Conservation (phyloP, 2,888 invertebrate genomes). For the Deilephila porcellus region DNA sequence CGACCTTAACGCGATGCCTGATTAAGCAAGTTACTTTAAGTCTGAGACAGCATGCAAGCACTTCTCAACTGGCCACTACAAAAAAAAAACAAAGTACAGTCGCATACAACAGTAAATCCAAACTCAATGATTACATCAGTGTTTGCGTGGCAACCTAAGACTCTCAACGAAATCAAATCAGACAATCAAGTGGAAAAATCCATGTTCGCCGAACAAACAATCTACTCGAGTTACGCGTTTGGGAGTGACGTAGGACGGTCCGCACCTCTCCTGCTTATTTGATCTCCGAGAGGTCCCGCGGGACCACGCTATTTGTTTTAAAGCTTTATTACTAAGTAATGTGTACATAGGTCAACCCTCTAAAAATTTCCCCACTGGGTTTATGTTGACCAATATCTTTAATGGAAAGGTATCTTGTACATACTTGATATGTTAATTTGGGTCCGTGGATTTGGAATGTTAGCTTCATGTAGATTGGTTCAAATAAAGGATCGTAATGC, state of each 20-base stretch:
- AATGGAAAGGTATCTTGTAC: conserved; percentile 53
- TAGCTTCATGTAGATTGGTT: neutral
- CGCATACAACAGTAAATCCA: neutral
- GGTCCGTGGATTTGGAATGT: neutral
- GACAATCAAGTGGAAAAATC: conserved; percentile 85
- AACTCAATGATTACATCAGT: conserved; percentile 24
- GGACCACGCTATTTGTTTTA: conserved; percentile 80
- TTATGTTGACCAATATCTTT: conserved; percentile 78
- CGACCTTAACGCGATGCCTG: too few species aligned
- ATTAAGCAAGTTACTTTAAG: too few species aligned
- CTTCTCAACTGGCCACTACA: too few species aligned
- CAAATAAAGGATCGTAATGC: neutral
- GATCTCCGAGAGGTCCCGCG: conserved; percentile 64
- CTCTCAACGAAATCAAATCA: conserved; percentile 81
- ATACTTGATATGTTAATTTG: conserved; percentile 16
- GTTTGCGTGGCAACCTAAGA: conserved; percentile 63
- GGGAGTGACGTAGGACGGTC: conserved; percentile 72
- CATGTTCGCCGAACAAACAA: conserved; percentile 82
- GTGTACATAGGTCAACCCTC: conserved; percentile 84
- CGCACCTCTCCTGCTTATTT: conserved; percentile 69
- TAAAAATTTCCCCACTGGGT: conserved; percentile 64
- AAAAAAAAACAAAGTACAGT: too few species aligned
- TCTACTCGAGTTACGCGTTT: conserved; percentile 79
- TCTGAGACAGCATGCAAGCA: too few species aligned
- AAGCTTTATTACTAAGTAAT: conserved; percentile 85